Percentiles rank a stretch among this genome's conserved stretches.
Conservation (phyloP, 2,888 invertebrate genomes). For the Lasiommata megera region DNA sequence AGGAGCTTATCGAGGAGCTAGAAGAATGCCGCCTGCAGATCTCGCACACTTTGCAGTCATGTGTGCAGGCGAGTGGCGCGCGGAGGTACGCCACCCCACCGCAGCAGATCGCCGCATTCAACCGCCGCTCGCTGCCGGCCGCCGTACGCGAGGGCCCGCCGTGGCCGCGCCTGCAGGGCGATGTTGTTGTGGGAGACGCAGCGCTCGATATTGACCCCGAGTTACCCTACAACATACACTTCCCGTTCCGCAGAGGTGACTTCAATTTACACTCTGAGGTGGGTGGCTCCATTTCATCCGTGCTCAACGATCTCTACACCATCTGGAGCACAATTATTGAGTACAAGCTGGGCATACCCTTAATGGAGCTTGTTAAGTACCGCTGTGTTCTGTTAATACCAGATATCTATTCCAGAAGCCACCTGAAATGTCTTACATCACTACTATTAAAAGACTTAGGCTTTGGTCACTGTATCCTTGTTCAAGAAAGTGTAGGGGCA, state of each 20-base stretch:
- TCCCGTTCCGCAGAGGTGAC: conserved; percentile 93
- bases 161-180: conserved; percentile 84
- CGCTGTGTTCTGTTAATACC: conserved; percentile 94
- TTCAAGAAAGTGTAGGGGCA: conserved; percentile 85
- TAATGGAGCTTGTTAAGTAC: conserved; percentile 87
- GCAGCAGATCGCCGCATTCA: conserved; percentile 94
- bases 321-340: conserved; percentile 94
- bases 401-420: conserved; percentile 92
- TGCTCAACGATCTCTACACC: conserved; percentile 91
- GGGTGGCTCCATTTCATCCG: conserved; percentile 92
- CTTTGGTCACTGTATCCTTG: conserved; percentile 91
- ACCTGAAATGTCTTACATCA: conserved; percentile 92
- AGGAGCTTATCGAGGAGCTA: conserved; percentile 87
- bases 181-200: conserved; percentile 89
- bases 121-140: conserved; percentile 89
- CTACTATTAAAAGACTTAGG: conserved; percentile 90
- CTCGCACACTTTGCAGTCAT: conserved; percentile 92
- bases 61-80: conserved; percentile 90
- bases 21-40: conserved; percentile 92
- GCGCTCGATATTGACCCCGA: conserved; percentile 85
- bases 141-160: conserved; percentile 78
- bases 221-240: conserved; percentile 91
- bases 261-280: conserved; percentile 91
- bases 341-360: conserved; percentile 87
- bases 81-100: conserved; percentile 92